Conservation (phyloP, 2,797 vertebrate species). For the Squalus acanthias region DNA sequence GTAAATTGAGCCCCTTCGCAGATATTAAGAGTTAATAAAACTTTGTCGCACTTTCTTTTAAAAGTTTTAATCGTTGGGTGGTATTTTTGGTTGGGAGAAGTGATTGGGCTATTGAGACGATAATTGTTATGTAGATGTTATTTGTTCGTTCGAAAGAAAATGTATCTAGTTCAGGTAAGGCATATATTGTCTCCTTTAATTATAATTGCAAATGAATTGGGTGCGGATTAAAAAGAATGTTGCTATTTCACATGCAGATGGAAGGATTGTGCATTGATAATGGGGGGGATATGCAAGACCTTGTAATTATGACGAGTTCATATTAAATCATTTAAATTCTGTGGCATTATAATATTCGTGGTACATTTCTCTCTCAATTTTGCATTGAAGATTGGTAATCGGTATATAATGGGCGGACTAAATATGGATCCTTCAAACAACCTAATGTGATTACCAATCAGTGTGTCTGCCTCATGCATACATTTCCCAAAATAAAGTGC, state of each 20-base stretch:
- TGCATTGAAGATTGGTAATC: background rate
- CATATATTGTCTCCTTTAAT: background rate
- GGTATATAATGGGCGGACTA: background rate
- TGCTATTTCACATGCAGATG: background rate
- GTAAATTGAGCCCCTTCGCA: background rate
- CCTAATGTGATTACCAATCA: background rate
- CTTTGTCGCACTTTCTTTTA: background rate
- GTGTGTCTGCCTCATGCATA: background rate
- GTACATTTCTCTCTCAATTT: background rate
- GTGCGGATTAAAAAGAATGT: background rate
- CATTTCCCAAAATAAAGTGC: background rate
- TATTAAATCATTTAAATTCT: background rate
- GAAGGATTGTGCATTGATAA: background rate
- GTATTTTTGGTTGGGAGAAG: background rate
- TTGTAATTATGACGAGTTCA: slow-evolving; percentile 4
- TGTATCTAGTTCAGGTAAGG: background rate
- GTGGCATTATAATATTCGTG: background rate
- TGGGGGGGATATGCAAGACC: background rate
- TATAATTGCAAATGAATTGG: background rate
- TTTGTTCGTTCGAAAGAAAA: background rate
- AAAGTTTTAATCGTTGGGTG: background rate
- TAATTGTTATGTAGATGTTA: background rate
- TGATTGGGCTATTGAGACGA: background rate
- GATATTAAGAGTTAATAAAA: background rate
- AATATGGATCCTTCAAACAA: slow-evolving; percentile 15